phyloP scores from a whole-genome alignment of 30 jellyfish, hydroid and myxozoan genomes.

The Hydractinia symbiolongicarpus region DNA sequence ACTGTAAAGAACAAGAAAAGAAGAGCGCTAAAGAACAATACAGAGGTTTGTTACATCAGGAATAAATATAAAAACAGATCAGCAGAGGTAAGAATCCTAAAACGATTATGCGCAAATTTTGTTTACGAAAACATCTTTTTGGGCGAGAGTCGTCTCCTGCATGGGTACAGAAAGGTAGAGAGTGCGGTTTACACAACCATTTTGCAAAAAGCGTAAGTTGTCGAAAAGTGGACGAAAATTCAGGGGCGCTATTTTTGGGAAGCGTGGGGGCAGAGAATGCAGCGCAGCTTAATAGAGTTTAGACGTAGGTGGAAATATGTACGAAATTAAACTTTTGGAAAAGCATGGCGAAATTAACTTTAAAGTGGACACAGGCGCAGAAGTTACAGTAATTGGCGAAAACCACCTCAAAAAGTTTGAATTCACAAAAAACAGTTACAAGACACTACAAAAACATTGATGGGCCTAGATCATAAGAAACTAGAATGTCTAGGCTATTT shows the following conservation, averaged over 20 bases:
- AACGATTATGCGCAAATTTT: too few species aligned
- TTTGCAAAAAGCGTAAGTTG: constrained; percentile 1
- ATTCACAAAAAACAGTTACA: neutral
- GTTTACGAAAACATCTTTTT: neutral
- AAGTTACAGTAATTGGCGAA: constrained; percentile 23
- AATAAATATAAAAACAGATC: too few species aligned
- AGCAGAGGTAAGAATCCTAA: too few species aligned
- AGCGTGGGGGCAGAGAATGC: too few species aligned
- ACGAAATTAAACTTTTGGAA: too few species aligned
- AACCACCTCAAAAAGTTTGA: constrained; percentile 14
- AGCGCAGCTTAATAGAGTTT: too few species aligned
- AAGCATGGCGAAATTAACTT: neutral
- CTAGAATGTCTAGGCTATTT: constrained; percentile 26
- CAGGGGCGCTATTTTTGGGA: too few species aligned
- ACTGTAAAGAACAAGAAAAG: too few species aligned
- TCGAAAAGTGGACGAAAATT: too few species aligned
- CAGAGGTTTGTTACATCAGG: too few species aligned
- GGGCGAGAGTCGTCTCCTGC: constrained; percentile 9
- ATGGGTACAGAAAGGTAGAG: constrained; percentile 6
- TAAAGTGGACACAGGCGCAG: constrained; percentile 41
- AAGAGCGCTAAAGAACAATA: too few species aligned
- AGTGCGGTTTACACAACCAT: neutral
- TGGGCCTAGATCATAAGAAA: constrained; percentile 17
- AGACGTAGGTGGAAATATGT: too few species aligned
- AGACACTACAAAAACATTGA: neutral